phyloP scores from a whole-genome alignment of 1,140 invertebrate genomes.

The Bilobella aurantiaca region DNA sequence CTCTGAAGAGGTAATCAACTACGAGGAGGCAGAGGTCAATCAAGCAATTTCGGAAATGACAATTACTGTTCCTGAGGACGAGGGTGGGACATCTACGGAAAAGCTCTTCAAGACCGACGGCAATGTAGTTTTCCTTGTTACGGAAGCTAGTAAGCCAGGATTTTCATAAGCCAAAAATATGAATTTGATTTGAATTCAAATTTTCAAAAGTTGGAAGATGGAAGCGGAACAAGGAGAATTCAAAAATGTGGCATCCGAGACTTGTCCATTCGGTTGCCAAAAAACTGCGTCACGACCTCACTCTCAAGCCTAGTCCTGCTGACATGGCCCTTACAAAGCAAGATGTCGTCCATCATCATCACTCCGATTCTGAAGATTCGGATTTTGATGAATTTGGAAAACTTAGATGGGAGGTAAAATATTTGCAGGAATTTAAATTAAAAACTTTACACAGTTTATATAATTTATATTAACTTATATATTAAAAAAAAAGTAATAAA shows the following conservation, averaged over 20 bases:
- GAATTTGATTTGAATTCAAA: background rate
- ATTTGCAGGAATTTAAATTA: too few species aligned
- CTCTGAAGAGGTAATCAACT: background rate
- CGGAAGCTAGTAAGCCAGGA: background rate
- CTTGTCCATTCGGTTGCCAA: background rate
- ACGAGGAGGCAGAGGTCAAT: background rate
- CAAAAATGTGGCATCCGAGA: background rate
- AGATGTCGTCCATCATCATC: background rate
- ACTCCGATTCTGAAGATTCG: background rate
- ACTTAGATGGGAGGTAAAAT: background rate
- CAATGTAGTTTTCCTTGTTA: background rate
- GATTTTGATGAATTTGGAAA: background rate
- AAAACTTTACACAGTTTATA: too few species aligned
- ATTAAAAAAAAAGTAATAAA: too few species aligned
- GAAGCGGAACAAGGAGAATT: background rate
- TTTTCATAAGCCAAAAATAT: background rate
- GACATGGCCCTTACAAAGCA: background rate
- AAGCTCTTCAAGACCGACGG: background rate
- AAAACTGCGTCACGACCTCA: background rate
- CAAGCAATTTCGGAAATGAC: background rate
- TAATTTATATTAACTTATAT: too few species aligned
- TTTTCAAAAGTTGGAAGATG: background rate
- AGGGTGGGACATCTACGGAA: background rate
- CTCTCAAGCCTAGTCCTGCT: background rate
- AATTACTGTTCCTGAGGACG: background rate